A percentile compares a stretch with the other conserved stretches of the same genome.
Conservation (phyloP, 2,113 vertebrate genomes). For the Mustelus asterias region DNA sequence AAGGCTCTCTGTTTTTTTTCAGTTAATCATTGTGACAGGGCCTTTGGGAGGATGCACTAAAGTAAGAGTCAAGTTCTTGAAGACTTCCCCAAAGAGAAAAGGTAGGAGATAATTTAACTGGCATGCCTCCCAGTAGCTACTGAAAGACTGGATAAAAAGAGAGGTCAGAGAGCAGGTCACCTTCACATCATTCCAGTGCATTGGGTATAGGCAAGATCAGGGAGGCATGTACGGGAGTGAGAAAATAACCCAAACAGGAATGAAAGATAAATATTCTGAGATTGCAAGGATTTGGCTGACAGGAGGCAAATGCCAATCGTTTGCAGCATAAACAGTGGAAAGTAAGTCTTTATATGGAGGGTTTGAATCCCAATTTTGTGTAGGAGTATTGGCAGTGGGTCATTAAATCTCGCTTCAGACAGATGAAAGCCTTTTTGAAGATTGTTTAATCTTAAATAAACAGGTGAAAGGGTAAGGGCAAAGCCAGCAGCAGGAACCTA, state of each 20-base stretch:
- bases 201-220: neutral
- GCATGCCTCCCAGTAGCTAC: neutral
- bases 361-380: neutral
- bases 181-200: no score
- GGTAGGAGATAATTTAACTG: neutral
- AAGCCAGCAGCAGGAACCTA: neutral
- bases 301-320: neutral
- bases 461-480: neutral
- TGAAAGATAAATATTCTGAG: neutral
- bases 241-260: neutral
- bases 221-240: neutral
- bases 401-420: neutral
- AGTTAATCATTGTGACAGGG: neutral
- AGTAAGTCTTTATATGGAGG: neutral
- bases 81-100: neutral
- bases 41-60: neutral
- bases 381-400: neutral
- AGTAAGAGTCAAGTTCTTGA: neutral
- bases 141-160: neutral
- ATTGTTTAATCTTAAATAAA: neutral
- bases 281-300: neutral
- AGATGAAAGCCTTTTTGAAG: neutral
- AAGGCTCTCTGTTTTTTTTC: neutral
- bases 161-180: neutral
- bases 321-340: neutral